Conservation (phyloP, 2,888 invertebrate species). For the Prosopocoilus inquinatus region DNA sequence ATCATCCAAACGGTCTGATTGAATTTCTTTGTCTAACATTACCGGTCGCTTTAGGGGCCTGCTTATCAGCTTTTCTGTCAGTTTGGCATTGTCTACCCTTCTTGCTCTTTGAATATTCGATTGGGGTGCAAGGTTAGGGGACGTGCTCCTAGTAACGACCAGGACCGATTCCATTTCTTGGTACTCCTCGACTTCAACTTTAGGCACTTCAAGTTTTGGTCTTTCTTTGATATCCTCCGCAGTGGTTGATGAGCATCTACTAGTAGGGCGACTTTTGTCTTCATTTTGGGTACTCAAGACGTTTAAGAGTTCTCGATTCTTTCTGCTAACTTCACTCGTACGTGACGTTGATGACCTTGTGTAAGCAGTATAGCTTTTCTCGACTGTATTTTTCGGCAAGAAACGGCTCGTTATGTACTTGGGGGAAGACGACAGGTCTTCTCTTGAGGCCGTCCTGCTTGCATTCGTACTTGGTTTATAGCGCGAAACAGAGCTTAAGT, state of each 20-base stretch:
- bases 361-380: constrained; percentile 49
- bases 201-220: constrained; percentile 7
- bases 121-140: constrained; percentile 66
- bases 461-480: constrained; percentile 20
- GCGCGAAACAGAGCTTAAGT: constrained; percentile 21
- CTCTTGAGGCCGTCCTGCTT: constrained; percentile 40
- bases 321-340: constrained; percentile 45
- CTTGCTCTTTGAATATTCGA: constrained; percentile 61
- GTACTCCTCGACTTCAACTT: constrained; percentile 12
- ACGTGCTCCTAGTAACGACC: constrained; percentile 73
- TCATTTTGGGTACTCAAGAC: constrained; percentile 42
- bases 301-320: constrained; percentile 46
- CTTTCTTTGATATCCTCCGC: constrained; percentile 33
- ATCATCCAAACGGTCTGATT: constrained; percentile 71
- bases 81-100: constrained; percentile 71
- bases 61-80: constrained; percentile 67
- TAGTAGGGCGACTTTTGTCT: constrained; percentile 38
- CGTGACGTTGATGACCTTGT: constrained; percentile 40
- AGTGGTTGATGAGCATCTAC: constrained; percentile 42
- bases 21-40: constrained; percentile 69
- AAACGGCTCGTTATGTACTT: constrained; percentile 50
- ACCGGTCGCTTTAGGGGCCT: constrained; percentile 56
- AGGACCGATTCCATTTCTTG: constrained; percentile 54
- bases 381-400: constrained; percentile 48
- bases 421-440: constrained; percentile 43